Conservation (phyloP, 1,140 invertebrate genomes). For the Apis laboriosa region DNA sequence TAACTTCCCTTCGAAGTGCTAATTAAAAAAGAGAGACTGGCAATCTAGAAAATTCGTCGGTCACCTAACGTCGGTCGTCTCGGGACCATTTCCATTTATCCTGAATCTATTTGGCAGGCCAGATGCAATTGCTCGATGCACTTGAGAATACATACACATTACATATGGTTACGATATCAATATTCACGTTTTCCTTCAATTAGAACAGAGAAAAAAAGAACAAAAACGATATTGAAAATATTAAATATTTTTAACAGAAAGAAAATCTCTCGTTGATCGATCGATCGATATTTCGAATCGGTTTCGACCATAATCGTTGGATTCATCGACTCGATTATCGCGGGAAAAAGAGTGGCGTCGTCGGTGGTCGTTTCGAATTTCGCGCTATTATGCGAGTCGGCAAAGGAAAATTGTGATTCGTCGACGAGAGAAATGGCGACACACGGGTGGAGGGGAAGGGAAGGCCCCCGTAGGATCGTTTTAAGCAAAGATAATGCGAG, state of each 20-base stretch:
- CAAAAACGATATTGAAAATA: no score
- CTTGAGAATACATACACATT: no score
- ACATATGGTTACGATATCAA: no score
- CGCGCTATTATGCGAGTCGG: conserved; percentile 58
- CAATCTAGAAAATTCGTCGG: conserved; percentile 40
- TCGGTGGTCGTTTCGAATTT: conserved; percentile 54
- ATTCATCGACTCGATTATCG: neutral
- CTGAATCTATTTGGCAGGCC: no score
- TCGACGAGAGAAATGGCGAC: conserved; percentile 4
- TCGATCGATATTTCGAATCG: no score
- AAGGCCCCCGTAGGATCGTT: conserved; percentile 42
- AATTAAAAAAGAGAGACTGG: conserved; percentile 23
- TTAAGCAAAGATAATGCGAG: conserved; percentile 64
- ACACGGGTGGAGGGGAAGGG: neutral
- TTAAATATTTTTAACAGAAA: no score
- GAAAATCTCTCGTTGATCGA: no score
- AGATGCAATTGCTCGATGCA: neutral
- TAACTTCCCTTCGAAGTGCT: conserved; percentile 4
- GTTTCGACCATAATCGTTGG: neutral
- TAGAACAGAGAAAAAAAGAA: no score
- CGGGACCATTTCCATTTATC: conserved; percentile 38
- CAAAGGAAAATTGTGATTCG: neutral
- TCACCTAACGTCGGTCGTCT: conserved; percentile 9
- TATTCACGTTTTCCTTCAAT: no score
- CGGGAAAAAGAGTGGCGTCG: conserved; percentile 31